Percentiles rank a stretch among this genome's conserved stretches.
These are phyloP conservation scores for Sebastes vulpes DNA, from an alignment of 2,797 vertebrate species.

Conservation along the genomic window DNA sequence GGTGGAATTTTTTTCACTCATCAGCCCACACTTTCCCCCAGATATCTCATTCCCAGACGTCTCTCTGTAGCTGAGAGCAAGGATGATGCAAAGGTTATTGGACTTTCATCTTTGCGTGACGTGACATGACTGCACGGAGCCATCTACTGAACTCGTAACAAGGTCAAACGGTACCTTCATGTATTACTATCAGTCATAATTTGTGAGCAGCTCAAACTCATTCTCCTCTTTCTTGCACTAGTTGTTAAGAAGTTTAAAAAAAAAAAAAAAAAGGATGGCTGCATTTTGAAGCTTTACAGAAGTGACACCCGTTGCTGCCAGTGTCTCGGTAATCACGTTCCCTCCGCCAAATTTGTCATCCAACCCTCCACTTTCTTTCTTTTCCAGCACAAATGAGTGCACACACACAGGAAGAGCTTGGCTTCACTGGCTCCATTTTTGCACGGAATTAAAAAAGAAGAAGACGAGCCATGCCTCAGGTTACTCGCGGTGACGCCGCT, in stretches of 20 bases:
- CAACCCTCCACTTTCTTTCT: constrained; percentile 53
- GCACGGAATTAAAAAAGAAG: not conserved
- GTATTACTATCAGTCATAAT: constrained; percentile 36
- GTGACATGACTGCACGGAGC: constrained; percentile 55
- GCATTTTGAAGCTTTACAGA: constrained; percentile 50
- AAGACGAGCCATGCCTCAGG: not conserved
- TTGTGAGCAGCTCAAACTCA: constrained; percentile 40
- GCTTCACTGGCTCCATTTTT: constrained; percentile 41
- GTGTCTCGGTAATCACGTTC: constrained; percentile 61
- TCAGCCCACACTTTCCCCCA: constrained; percentile 40
- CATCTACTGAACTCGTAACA: constrained; percentile 33
- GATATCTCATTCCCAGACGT: constrained; percentile 53
- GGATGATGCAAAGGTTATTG: constrained; percentile 76
- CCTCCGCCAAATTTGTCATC: constrained; percentile 70
- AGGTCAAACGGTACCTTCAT: constrained; percentile 59
- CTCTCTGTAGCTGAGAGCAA: constrained; percentile 52
- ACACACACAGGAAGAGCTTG: constrained; percentile 37
- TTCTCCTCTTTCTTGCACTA: constrained; percentile 19
- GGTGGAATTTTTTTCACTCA: constrained; percentile 26
- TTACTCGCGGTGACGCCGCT: not conserved
- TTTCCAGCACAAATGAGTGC: constrained; percentile 53
- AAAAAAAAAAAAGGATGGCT: constrained; percentile 7
- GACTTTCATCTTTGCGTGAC: constrained; percentile 65
- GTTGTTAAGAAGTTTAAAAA: constrained; percentile 28
- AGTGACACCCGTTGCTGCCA: constrained; percentile 54